Conservation (phyloP, 2,888 invertebrate species). For the Gymnocheta viridis region DNA sequence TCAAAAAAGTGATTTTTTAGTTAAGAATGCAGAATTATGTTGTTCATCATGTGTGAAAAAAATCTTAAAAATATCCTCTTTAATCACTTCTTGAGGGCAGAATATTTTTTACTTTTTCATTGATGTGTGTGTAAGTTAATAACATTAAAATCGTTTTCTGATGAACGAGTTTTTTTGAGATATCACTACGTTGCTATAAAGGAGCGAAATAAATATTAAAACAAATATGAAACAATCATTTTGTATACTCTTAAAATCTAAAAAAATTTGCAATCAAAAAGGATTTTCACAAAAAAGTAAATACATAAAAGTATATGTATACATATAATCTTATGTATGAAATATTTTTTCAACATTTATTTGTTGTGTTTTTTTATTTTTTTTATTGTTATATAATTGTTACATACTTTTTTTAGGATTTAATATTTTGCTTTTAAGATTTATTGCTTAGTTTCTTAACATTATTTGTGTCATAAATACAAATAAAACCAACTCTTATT, state of each 20-base stretch:
- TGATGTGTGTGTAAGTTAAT: too few relatives aligned
- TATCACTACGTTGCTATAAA: too few relatives aligned
- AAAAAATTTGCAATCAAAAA: background rate
- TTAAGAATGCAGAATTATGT: too few relatives aligned
- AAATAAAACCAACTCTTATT: constrained; percentile 36
- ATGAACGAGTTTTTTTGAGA: too few relatives aligned
- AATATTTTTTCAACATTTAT: too few relatives aligned
- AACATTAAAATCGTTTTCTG: too few relatives aligned
- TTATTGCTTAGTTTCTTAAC: constrained; percentile 49
- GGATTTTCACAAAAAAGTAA: background rate
- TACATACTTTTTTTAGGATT: background rate
- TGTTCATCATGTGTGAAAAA: too few relatives aligned
- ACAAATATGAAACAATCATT: background rate
- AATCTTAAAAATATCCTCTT: too few relatives aligned
- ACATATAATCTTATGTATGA: background rate
- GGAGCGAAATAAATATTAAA: too few relatives aligned
- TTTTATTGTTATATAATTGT: background rate
- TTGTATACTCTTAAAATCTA: background rate
- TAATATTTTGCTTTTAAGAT: constrained; percentile 42
- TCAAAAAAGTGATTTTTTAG: too few relatives aligned
- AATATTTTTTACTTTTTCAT: too few relatives aligned
- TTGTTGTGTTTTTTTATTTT: background rate
- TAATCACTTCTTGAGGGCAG: too few relatives aligned
- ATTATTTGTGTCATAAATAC: constrained; percentile 54
- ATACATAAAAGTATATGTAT: background rate